Conservation (phyloP, 2,888 invertebrate genomes). For the Syrista parreyssii region DNA sequence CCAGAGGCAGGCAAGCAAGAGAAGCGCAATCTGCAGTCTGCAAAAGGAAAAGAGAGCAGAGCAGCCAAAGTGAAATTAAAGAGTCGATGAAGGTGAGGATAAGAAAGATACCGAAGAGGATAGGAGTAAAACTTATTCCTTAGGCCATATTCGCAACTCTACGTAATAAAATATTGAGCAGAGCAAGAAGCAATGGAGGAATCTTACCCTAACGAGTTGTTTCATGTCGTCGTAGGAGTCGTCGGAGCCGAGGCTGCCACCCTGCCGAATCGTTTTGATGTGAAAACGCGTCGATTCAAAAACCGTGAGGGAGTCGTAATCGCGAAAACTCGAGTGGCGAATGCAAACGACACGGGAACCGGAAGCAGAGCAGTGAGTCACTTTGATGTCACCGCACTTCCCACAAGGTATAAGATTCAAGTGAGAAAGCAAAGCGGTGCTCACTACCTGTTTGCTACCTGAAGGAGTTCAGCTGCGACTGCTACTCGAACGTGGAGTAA, state of each 20-base stretch:
- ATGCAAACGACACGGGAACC: slow-evolving; percentile 5
- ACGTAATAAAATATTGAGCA: background rate
- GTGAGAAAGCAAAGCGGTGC: background rate
- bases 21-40: background rate
- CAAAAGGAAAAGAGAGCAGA: background rate
- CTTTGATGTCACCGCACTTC: background rate
- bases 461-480: background rate
- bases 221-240: slow-evolving; percentile 77
- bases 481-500: background rate
- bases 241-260: slow-evolving; percentile 73
- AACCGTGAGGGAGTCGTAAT: background rate
- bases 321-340: background rate
- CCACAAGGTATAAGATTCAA: background rate
- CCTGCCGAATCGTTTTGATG: slow-evolving; percentile 61
- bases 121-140: too few species aligned
- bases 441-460: background rate
- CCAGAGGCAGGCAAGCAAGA: background rate
- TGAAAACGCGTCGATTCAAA: background rate
- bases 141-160: background rate
- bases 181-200: slow-evolving; percentile 4
- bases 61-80: background rate
- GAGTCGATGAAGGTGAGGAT: background rate
- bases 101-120: too few species aligned
- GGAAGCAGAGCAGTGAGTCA: background rate
- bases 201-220: slow-evolving; percentile 72